Evolutionary conservation across 2,888 invertebrate species (phyloP), one percentile per base, ranked within the genome.

Genomic region (Helobdella robusta): DNA sequence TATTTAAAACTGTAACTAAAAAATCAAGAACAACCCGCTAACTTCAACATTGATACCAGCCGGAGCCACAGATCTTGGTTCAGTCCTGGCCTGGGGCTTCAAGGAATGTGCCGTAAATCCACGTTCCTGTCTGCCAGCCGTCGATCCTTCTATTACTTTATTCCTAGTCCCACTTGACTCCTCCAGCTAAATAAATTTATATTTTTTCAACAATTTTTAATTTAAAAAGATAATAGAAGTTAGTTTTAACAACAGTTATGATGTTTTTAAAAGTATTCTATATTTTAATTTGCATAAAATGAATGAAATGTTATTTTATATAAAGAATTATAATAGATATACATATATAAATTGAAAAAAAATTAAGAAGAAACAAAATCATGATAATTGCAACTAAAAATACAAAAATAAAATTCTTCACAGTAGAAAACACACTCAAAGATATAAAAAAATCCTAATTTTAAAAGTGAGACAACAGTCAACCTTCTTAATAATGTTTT

Each of bases 111-210:
- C 70, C 0, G 76, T 77, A 67, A 77, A 77, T 5, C 78, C 77
- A 62, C 78, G 72, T 70, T 74, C 73, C 64, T 76, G 77, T 48
- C 73, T 67, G 0, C 74, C 73, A n/a, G 69, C 70, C 0, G 40
- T 52, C 11, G 66, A 30, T 11, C 65, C 69, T 40, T 76, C 76
- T 2, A 75, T 58, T 11, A 77, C 77, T 59, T 75, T 77, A 8
- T 74, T 76, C 50, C 74, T 74, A 44, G 74, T 77, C 6, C 76
- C 75, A n/a, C 75, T 71, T 18, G 71, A 75, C 59, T 77, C 77
- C 64, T 75, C 75, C 28, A 78, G 68, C 78, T 72, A 46, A 3
- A 23, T 32, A 11, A 15, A 15, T 59, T 23, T n/a, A n/a, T n/a
- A n/a, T n/a, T n/a, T n/a, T n/a, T n/a, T n/a, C 32, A 11, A 11